Evolutionary conservation across 2,113 vertebrate species (phyloP), one percentile per base, ranked within the genome.

Genomic region (Sphaerodactylus townsendi): DNA sequence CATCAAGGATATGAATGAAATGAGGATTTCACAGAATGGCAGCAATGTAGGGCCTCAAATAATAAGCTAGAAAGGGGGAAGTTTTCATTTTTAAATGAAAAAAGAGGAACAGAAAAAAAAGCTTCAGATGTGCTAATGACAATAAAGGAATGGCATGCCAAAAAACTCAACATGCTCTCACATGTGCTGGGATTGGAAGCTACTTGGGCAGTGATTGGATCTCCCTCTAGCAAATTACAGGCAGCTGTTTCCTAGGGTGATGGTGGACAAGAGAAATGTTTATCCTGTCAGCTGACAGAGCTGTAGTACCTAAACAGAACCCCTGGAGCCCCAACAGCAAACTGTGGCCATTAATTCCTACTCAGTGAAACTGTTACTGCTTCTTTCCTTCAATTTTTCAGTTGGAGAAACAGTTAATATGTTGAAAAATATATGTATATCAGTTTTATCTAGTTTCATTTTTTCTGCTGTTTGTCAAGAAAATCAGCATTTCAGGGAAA

Each of bases 261-360:
- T 92, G 85, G 92, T 79, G 73, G 79, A 88, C 62, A 75, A 85
- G 88, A 87, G 87, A 91, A 88, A 89, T 87, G 69, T 79, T 90
- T 80, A 83, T 48, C 78, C 62, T 1, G 56, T 73, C 86, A 85
- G 77, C 59, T 86, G 82, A 44, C 10, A 14, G 30, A 56, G 72
- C 76, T 80, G 64, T 23, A 39, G 44, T 71, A 78, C 83, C 81
- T 68, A 84, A 56, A 62, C 46, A 64, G 11, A 80, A 25, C 82
- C 81, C 70, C 46, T 83, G 87, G n/a, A 84, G 86, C 17, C 41
- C 73, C 41, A 70, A 59, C 66, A 88, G 84, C 79, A 88, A 83
- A 89, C 87, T 46, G 48, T 68, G 33, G 10, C 11, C 10, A 39
- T 35, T 85, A 70, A 85, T 87, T 85, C 83, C 79, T 76, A 8